Conservation (phyloP, 2,113 vertebrate genomes). For the Erythrolamprus reginae region DNA sequence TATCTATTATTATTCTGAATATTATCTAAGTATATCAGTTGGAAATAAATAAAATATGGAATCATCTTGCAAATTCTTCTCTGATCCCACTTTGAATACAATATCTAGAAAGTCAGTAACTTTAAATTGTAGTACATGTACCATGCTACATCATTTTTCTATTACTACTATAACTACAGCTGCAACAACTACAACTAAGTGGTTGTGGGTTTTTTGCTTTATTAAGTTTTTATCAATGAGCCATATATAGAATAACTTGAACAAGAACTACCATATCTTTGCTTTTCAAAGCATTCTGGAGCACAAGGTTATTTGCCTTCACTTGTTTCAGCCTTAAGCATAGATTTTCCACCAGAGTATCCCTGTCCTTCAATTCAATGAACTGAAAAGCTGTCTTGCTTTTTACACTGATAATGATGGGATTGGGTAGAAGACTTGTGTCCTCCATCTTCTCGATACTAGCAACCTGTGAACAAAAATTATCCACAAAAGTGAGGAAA, state of each 20-base stretch:
- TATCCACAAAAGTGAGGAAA: slow-evolving; percentile 14
- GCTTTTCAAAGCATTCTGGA: slow-evolving; percentile 38
- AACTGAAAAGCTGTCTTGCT: slow-evolving; percentile 93
- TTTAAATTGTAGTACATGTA: background rate
- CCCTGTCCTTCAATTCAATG: slow-evolving; percentile 84
- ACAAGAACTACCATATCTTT: slow-evolving; percentile 60
- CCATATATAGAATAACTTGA: background rate
- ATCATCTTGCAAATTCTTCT: background rate
- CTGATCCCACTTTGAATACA: background rate
- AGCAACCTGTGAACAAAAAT: slow-evolving; percentile 74
- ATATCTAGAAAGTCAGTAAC: background rate
- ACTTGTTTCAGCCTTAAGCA: slow-evolving; percentile 70
- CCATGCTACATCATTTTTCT: background rate
- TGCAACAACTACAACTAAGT: background rate
- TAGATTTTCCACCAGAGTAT: slow-evolving; percentile 79
- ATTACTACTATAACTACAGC: background rate
- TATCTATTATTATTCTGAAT: background rate
- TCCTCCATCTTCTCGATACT: slow-evolving; percentile 93
- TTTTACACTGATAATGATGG: slow-evolving; percentile 87
- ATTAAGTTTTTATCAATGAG: background rate
- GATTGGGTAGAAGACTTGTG: slow-evolving; percentile 84
- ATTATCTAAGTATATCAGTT: background rate
- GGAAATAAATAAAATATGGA: background rate
- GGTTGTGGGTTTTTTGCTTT: background rate
- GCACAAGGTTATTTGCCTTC: slow-evolving; percentile 53